Base-by-base conservation (phyloP, 64 coral and sea anemone genomes). In the Platygyra sinensis region DNA sequence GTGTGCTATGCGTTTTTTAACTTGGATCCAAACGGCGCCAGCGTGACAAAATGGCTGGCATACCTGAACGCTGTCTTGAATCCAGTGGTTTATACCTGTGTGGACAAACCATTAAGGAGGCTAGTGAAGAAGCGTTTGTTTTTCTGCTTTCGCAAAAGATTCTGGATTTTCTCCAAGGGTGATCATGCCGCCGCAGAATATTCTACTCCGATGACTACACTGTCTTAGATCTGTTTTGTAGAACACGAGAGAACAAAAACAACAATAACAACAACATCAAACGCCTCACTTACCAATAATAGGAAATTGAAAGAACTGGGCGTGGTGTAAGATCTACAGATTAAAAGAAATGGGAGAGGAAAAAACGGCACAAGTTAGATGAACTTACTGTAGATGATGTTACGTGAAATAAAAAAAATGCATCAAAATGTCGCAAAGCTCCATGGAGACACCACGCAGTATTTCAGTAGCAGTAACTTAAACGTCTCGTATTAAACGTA, bases 1-100 rank as follows among this genome's bases (percentile, higher is more conserved):
- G 88, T 97, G 2, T 79, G 84, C 19, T 97, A 75, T 73, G 76
- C 88, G 3, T 90, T 82, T 13, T 8, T 86, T 4, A 19, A 49
- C 0, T 27, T 97, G 24, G 52, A 85, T 42, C 78, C 86, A 10
- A 29, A 67, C 59, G 72, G 90, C 67, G 95, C 87, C 15, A 97
- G 80, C 16, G 76, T 93, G 9, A 75, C 88, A n/a, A 97, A 97
- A 22, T 97, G 95, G 95, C 29, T 97, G 24, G 92, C 95, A 4
- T 97, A 97, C 31, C 55, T 94, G 10, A 97, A 97, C 42, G 91
- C 92, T 10, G 89, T 97, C 20, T 59, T 97, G 14, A 97, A 94
- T 62, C 95, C 95, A 4, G 38, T 97, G 29, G 88, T 94, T 20
- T 97, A 97, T n/a, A 94, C 92, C 1, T 94, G 82, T 69, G 91